Base-by-base conservation (phyloP, 2,113 vertebrate species). In the Cinclus mexicanus region DNA sequence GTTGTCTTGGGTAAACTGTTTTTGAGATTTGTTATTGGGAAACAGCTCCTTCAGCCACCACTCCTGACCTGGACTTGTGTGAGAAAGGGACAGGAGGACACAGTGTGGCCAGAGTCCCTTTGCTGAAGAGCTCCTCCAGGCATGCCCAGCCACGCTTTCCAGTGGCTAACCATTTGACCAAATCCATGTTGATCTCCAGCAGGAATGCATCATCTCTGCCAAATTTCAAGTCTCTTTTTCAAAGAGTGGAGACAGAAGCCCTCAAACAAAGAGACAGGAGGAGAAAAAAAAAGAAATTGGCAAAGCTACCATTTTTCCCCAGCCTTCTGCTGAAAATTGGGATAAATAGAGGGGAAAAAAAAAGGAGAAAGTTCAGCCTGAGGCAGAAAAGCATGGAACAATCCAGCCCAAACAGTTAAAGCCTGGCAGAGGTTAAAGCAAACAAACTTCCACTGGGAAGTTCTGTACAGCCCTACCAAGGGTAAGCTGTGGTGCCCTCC, bases 151-250 rank as follows among this genome's bases (percentile, higher is more conserved):
- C 75, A 80, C 0, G 12, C 61, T 50, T 71, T 64, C 75, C 82
- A 90, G 53, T 65, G 75, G 53, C 68, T 65, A 80, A 90, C 26
- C 50, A 35, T 47, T 75, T 81, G 56, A 93, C 87, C 89, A 95
- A 89, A 87, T 82, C 47, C 23, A 60, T 39, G 56, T 9, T 57
- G 60, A 89, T 74, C 92, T 86, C 80, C 64, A 92, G 53, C 63
- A 88, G 85, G 92, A 96, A 96, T 86, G 90, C 71, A 67, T 20
- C 60, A 50, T 28, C 22, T 47, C 79, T 94, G 91, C 89, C 96
- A 97, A 89, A 91, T 56, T 81, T 82, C 65, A 89, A 82, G 41
- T 68, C 87, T 93, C 60, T 75, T 94, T 96, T 89, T 83, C 72
- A 75, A 91, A 90, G 77, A 25, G 4, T 71, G 91, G 52, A 94